phyloP scores from a whole-genome alignment of 2,797 vertebrate genomes.

The Liasis olivaceus region DNA sequence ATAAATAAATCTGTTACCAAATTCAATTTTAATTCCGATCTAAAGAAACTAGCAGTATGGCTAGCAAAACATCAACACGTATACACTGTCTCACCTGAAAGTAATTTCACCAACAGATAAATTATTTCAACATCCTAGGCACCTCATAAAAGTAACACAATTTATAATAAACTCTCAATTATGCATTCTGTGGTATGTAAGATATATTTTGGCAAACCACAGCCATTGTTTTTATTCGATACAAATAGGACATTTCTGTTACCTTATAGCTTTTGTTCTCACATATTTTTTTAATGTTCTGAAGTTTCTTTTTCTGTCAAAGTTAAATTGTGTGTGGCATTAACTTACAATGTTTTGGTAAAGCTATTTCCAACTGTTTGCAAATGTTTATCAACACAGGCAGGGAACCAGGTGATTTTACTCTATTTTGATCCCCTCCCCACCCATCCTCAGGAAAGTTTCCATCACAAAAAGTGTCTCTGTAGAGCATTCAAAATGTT shows the following conservation, averaged over 20 bases:
- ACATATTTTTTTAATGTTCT: not conserved
- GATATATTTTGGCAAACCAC: not conserved
- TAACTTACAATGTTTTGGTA: conserved; percentile 4
- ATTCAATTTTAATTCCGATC: not conserved
- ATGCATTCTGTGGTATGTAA: not conserved
- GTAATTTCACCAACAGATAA: not conserved
- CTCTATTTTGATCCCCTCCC: not conserved
- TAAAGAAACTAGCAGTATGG: not conserved
- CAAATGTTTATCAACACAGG: not conserved
- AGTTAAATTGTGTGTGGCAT: not conserved
- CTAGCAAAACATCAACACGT: not conserved
- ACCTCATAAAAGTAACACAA: not conserved
- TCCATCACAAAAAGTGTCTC: not conserved
- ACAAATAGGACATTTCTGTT: not conserved
- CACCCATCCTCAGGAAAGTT: not conserved
- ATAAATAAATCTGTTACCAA: not conserved
- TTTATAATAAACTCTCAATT: not conserved
- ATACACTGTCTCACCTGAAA: not conserved
- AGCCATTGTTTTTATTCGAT: not conserved
- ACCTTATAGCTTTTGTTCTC: not conserved
- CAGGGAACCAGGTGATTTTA: not conserved
- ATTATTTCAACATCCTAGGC: not conserved
- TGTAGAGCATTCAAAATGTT: not conserved
- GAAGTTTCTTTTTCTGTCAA: not conserved
- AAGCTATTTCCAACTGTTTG: not conserved